Conservation (phyloP, 2,113 vertebrate species). For the Zosterops lateralis region DNA sequence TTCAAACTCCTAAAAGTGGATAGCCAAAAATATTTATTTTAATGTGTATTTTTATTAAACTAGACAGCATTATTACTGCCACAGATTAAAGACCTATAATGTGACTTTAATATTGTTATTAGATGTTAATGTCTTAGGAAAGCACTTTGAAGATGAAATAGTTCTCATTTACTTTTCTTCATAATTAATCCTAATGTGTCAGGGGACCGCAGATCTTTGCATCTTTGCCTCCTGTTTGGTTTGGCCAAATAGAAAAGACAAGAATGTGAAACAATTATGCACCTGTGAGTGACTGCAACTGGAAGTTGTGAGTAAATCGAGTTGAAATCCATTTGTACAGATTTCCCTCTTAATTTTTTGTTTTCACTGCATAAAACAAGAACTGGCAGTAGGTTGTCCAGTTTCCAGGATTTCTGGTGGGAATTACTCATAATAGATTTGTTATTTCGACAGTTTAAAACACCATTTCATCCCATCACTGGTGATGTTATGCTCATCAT, state of each 20-base stretch:
- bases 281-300: background rate
- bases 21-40: slow-evolving; percentile 53
- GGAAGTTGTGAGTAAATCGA: slow-evolving; percentile 9
- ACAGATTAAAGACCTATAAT: slow-evolving; percentile 56
- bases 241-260: slow-evolving; percentile 16
- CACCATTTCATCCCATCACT: background rate
- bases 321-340: background rate
- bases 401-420: slow-evolving; percentile 36
- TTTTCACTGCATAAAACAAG: background rate
- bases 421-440: background rate
- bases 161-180: slow-evolving; percentile 60
- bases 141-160: slow-evolving; percentile 56
- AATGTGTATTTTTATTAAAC: slow-evolving; percentile 55
- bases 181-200: slow-evolving; percentile 56
- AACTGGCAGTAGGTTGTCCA: slow-evolving; percentile 7
- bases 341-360: background rate
- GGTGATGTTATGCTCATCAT: background rate
- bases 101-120: slow-evolving; percentile 62
- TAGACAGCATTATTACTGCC: slow-evolving; percentile 56
- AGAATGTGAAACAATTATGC: background rate
- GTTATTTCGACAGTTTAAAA: slow-evolving; percentile 8
- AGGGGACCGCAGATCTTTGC: slow-evolving; percentile 26
- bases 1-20: slow-evolving; percentile 1
- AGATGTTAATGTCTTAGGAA: slow-evolving; percentile 50
- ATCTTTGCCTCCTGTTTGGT: slow-evolving; percentile 48